A percentile compares a stretch with the other conserved stretches of the same genome.
Evolutionary conservation across 2,113 vertebrate genomes (phyloP).

Genomic region (Hippocampus guttulatus): DNA sequence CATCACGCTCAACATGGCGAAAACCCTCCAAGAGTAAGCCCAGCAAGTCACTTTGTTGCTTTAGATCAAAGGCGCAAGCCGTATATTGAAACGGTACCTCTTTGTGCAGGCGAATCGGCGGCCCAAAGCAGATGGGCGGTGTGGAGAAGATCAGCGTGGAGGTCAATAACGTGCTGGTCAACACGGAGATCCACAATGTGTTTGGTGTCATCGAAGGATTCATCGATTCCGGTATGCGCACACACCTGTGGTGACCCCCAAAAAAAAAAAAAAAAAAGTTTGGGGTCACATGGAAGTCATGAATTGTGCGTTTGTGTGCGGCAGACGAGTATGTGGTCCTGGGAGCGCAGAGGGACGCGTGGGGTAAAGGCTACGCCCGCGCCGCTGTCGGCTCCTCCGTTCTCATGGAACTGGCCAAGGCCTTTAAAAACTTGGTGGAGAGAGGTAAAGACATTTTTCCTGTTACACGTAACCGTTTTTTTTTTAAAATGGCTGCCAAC

Average conservation of each 20-base stretch:
- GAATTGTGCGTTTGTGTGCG: not conserved
- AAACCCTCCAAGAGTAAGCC: slow-evolving; percentile 72
- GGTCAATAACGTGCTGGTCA: slow-evolving; percentile 77
- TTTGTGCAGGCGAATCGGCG: slow-evolving; percentile 71
- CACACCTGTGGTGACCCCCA: too few relatives aligned
- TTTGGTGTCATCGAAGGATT: slow-evolving; percentile 88
- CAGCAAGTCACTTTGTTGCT: not conserved
- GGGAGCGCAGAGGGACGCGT: slow-evolving; percentile 90
- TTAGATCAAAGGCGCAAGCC: not conserved
- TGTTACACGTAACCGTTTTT: too few relatives aligned
- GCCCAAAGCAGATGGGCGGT: slow-evolving; percentile 63
- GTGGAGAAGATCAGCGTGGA: slow-evolving; percentile 63
- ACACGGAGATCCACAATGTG: slow-evolving; percentile 80
- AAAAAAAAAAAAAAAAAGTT: too few relatives aligned
- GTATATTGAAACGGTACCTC: not conserved
- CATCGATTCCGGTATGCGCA: slow-evolving; percentile 79
- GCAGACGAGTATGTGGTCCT: slow-evolving; percentile 86
- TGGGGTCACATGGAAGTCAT: not conserved
- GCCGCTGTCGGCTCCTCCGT: slow-evolving; percentile 82
- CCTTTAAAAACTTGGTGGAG: slow-evolving; percentile 73
- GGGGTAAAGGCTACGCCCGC: slow-evolving; percentile 77
- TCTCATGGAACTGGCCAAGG: slow-evolving; percentile 78
- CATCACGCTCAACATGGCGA: slow-evolving; percentile 69
- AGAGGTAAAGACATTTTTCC: slow-evolving; percentile 66
- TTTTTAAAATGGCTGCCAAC: too few relatives aligned